Evolutionary conservation across 2,888 invertebrate genomes (phyloP), one percentile per base, ranked within the genome.

Genomic region (Thereva unica): DNA sequence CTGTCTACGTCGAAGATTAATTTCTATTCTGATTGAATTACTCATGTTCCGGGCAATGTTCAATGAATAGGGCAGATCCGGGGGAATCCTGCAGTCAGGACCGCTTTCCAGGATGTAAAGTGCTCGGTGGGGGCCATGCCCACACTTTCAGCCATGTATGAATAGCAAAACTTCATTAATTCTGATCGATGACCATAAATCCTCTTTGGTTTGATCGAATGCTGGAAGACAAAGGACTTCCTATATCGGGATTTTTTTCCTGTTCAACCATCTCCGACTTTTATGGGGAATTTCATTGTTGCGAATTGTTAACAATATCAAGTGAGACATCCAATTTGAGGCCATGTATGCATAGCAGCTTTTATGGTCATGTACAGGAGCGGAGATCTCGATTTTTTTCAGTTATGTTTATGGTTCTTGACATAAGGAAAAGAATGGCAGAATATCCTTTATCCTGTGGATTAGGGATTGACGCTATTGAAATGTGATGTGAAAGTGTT

Each of bases 121-220:
- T 23, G 23, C 23, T 2, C 23, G 23, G 23, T 23, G 23, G 23
- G 23, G 23, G 23, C 23, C 23, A 23, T 23, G 23, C 23, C 23
- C 23, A 23, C 23, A 23, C 23, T 23, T 42, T 42, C 9, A 42
- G 50, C 38, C 50, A 9, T 63, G 35, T 50, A 50, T 56, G 68
- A 70, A 71, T 69, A 70, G 70, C 64, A 71, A 77, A 76, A 79
- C 76, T 78, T 80, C 78, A 80, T 80, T 80, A 80, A 80, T 80
- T 77, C 80, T 80, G 80, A 80, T 80, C 80, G 80, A 80, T 80
- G 80, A 77, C 76, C 78, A 78, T 77, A 79, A 79, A 78, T 78
- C 78, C 77, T 75, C 75, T 75, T 74, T 73, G 71, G 71, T 73
- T 69, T 69, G 69, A 69, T 69, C 67, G 69, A 69, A 65, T 67